Evolutionary conservation across 2,888 invertebrate genomes (phyloP), one percentile per base, ranked within the genome.

Genomic region (Sarcophaga rosellei): DNA sequence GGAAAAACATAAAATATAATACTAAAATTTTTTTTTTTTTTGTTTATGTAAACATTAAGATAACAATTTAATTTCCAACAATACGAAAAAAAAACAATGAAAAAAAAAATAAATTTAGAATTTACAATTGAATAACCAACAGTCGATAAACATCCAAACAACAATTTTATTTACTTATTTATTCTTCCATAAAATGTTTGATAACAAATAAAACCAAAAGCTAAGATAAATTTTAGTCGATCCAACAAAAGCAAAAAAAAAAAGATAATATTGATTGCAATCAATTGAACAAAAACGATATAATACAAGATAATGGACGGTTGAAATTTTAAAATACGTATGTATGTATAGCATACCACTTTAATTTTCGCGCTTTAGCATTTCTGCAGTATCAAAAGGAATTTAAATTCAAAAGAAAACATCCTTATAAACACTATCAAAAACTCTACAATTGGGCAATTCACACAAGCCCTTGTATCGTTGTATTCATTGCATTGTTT

Each of bases 121-220:
- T 17, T 70, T 63, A 17, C 47, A 76, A 76, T 21, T 44, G 20
- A 53, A 53, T 15, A 53, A 65, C 25, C 44, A 68, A 62, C 61
- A 76, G 23, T 72, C 69, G 79, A 63, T 76, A 81, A 86, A 87
- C 87, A 87, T 76, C 76, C 87, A 79, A 87, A 87, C 87, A 82
- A 84, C 79, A 82, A 79, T 80, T 73, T 77, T 17, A 57, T 73
- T 70, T 53, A 70, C 63, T 25, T 53, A 53, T 53, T 53, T 53
- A 53, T 53, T 53, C 17, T 53, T 53, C 1, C 70, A 35, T 35
- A 47, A 63, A 23, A 65, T 44, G 0, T 78, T 23, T 2, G 2
- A 59, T 70, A 61, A 79, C 23, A 77, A 66, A 66, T 17, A 65
- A 77, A 77, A 66, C 25, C 65, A 53, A 76, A 76, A 66, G 21